Conservation (phyloP, 2,113 vertebrate genomes). For the Brachirus orientalis region DNA sequence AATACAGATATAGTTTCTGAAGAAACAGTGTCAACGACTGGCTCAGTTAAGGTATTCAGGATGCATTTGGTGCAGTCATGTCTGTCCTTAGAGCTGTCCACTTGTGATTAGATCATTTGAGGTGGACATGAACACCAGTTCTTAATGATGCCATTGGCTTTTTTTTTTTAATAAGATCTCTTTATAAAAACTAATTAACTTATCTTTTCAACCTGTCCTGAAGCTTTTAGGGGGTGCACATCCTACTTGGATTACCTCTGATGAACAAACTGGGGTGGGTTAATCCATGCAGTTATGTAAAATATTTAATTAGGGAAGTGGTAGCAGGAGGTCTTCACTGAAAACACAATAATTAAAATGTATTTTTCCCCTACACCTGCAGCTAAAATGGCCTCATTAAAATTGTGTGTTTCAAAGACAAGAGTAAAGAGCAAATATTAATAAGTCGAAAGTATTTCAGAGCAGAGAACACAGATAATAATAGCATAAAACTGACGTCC, state of each 20-base stretch:
- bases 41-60: no score
- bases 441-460: no score
- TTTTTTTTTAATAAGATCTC: no score
- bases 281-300: conserved; percentile 7
- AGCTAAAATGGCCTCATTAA: background rate
- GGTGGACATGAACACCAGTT: no score
- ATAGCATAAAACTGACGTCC: no score
- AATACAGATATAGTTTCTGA: no score
- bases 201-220: background rate
- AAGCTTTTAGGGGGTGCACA: background rate
- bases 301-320: conserved; percentile 18
- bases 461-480: background rate
- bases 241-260: background rate
- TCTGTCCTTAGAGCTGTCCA: no score
- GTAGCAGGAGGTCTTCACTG: background rate
- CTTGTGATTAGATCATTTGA: no score
- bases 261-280: background rate
- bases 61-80: no score
- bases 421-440: background rate
- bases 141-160: no score
- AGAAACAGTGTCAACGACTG: no score
- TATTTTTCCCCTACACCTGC: background rate
- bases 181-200: no score
- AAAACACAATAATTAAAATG: conserved; percentile 17
- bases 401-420: background rate